Evolutionary conservation across 2,113 vertebrate genomes (phyloP).

Genomic region (Tenrec ecaudatus): DNA sequence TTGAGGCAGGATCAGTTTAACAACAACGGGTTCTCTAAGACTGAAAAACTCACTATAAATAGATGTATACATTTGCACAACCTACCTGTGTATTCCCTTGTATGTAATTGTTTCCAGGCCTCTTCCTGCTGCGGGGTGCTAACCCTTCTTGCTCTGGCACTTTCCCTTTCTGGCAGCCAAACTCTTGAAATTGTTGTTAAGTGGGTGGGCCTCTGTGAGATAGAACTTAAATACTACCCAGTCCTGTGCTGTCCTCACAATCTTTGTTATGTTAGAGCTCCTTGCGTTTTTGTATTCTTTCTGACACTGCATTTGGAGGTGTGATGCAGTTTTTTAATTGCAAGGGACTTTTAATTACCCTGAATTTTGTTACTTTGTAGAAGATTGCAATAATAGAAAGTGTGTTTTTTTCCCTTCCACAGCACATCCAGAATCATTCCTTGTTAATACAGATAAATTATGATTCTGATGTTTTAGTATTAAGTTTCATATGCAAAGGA

Average conservation of each 20-base stretch:
- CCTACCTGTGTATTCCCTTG: too few relatives aligned
- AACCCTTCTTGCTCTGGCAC: background rate
- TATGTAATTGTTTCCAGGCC: background rate
- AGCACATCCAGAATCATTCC: background rate
- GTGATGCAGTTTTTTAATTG: background rate
- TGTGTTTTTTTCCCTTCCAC: background rate
- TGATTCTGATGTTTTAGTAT: background rate
- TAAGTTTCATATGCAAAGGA: background rate
- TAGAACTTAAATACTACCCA: too few relatives aligned
- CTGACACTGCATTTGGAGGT: conserved; percentile 14
- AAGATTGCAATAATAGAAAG: background rate
- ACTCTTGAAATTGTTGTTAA: conserved; percentile 16
- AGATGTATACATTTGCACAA: background rate
- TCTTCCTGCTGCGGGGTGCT: too few relatives aligned
- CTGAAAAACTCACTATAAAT: too few relatives aligned
- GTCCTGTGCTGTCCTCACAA: too few relatives aligned
- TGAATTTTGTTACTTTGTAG: conserved; percentile 34
- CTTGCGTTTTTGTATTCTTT: too few relatives aligned
- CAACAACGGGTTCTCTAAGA: too few relatives aligned
- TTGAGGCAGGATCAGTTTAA: background rate
- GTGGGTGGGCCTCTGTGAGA: too few relatives aligned
- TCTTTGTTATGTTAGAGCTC: too few relatives aligned
- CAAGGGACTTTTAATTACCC: background rate
- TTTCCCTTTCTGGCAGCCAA: background rate
- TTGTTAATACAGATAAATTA: background rate